Evolutionary conservation across 2,888 invertebrate genomes (phyloP), one percentile per base, ranked within the genome.

Genomic region (Ennomos erosarius): DNA sequence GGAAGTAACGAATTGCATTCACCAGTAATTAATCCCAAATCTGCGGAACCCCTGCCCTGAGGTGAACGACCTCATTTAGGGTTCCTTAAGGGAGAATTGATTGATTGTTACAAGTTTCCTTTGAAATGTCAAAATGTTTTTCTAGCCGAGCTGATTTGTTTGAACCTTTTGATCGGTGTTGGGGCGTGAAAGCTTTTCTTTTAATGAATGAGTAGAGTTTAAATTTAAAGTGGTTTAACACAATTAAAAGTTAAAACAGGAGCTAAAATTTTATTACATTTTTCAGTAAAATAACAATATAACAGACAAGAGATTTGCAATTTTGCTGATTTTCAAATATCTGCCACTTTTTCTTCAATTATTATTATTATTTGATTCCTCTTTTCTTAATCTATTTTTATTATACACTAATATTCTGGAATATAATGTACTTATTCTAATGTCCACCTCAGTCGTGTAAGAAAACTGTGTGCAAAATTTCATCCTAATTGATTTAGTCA

Each of bases 1-100:
- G 73, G 67, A 64, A 68, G 75, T 59, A 61, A 59, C 56, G 82
- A 83, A 59, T 81, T 82, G 85, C 84, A 85, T 81, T 73, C 78
- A 77, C 78, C 82, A 85, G 40, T 55, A 59, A 88, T 88, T 87
- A 87, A 87, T 85, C 82, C 82, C 68, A 79, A 84, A 85, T 87
- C 82, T 84, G 78, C 81, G 78, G 78, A 75, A 78, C 51, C 51
- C 50, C 33, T 37, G 79, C 80, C 59, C 63, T 60, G 73, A 76
- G 84, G 85, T 84, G 74, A 85, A 85, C 76, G 84, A 78, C 84
- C 85, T 85, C 82, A 84, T 85, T 82, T 64, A 67, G 59, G 56
- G 62, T 57, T 59, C 65, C 61, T 62, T 47, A 49, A 60, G 62
- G 59, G 63, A 63, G 58, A 63, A 58, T 55, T 68, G 68, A 68